A percentile compares a stretch with the other conserved stretches of the same genome.
Evolutionary conservation across 2,888 invertebrate species (phyloP).

Genomic region (Eupeodes latifasciatus): DNA sequence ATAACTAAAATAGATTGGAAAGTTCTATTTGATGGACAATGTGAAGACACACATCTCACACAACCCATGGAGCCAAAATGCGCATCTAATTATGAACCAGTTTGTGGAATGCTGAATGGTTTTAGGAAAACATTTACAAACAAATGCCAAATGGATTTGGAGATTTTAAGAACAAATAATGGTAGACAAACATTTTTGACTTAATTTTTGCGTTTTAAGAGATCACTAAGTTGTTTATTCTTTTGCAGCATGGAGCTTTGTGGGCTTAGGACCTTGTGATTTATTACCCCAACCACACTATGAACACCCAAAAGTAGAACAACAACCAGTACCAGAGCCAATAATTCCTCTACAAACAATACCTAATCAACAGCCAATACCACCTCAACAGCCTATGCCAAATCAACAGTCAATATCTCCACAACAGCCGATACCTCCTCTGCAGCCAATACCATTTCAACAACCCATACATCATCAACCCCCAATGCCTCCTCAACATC

Average conservation of each 20-base stretch:
- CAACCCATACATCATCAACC: too few species aligned
- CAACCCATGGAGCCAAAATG: not conserved
- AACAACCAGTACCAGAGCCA: not conserved
- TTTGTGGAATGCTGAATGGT: constrained; percentile 48
- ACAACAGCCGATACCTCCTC: too few species aligned
- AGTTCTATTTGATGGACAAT: constrained; percentile 25
- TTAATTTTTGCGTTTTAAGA: too few species aligned
- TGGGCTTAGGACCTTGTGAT: constrained; percentile 37
- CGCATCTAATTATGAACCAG: constrained; percentile 38
- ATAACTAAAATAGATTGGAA: constrained; percentile 17
- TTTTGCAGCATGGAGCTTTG: constrained; percentile 39
- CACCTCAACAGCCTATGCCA: too few species aligned
- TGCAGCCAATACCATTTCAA: too few species aligned
- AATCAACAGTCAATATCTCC: too few species aligned
- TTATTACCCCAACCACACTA: too few species aligned
- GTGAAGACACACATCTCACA: not conserved
- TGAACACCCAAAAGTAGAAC: not conserved
- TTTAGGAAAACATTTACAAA: constrained; percentile 51
- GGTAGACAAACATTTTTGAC: constrained; percentile 5
- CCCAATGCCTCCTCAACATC: too few species aligned
- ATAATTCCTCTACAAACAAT: not conserved
- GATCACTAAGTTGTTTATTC: not conserved
- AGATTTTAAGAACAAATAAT: constrained; percentile 16
- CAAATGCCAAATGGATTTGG: constrained; percentile 42
- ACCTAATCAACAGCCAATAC: too few species aligned